Evolutionary conservation across 2,888 invertebrate species (phyloP), one percentile per base, ranked within the genome.

Genomic region (Agrochola lychnidis): DNA sequence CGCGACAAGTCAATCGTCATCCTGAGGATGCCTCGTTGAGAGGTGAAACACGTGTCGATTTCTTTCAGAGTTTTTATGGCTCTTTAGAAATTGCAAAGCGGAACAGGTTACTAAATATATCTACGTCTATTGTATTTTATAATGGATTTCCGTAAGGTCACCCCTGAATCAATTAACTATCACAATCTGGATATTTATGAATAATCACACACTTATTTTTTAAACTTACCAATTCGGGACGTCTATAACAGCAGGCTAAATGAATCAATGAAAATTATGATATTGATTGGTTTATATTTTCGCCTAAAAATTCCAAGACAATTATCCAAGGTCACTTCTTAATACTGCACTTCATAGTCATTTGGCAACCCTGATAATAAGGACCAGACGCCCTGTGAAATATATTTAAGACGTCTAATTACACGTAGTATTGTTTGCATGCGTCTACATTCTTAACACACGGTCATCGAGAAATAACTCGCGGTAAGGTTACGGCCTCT

Each of bases 361-460:
- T 22, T 22, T 22, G 76, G 25, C 66, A 75, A 36, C 85, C 73
- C 69, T 74, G 36, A 1, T 25, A 22, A 30, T 56, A 42, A 76
- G 70, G 75, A 86, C 56, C 25, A 70, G 30, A 25, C 30, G n/a
- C 51, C 40, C 74, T 82, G 75, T 56, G 77, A 78, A 85, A 78
- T 79, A 81, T 73, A 77, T 77, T 76, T 48, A 68, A 83, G 70
- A 75, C 76, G 45, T 82, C 6, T 87, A 82, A 86, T 86, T 85
- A 78, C 64, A 36, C 57, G n/a, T 70, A 71, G 66, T 82, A 87
- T 87, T 87, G 88, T 87, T 83, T 71, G 48, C 30, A 25, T 62
- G 70, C 73, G 45, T 42, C 68, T 78, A 70, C 82, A 83, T 80
- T 70, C 64, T 71, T 69, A 3, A 61, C 63, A 82, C 77, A 86